Conservation (phyloP, 2,113 vertebrate species). For the Vireo altiloquus region DNA sequence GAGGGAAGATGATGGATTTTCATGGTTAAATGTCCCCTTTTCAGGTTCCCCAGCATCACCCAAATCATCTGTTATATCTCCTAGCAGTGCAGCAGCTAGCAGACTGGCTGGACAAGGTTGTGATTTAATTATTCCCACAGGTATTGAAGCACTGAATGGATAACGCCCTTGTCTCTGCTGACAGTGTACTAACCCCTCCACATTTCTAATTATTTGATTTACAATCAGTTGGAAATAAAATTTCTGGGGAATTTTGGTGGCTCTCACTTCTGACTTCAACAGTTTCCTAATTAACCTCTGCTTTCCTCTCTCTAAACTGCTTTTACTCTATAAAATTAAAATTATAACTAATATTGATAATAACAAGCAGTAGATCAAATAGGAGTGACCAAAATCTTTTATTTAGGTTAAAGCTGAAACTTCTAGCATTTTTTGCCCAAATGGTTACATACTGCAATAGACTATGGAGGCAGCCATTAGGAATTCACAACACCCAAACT, state of each 20-base stretch:
- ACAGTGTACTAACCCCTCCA: conserved; percentile 60
- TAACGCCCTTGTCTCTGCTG: conserved; percentile 59
- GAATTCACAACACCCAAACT: not conserved
- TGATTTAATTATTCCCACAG: conserved; percentile 86
- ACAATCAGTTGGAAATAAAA: conserved; percentile 22
- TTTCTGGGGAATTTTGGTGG: not conserved
- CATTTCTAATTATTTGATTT: conserved; percentile 40
- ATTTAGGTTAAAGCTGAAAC: not conserved
- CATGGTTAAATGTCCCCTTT: conserved; percentile 75
- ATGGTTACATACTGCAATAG: not conserved
- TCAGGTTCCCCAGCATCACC: conserved; percentile 85
- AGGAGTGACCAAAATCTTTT: not conserved
- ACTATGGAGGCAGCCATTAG: not conserved
- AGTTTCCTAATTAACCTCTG: not conserved
- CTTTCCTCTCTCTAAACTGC: conserved; percentile 12
- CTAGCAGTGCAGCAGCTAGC: conserved; percentile 87
- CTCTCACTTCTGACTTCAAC: not conserved
- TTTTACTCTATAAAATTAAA: not conserved
- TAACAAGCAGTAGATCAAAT: not conserved
- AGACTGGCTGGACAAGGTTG: conserved; percentile 86
- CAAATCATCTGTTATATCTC: conserved; percentile 83
- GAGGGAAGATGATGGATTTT: conserved; percentile 51
- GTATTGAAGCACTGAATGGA: conserved; percentile 74
- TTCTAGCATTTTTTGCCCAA: not conserved
- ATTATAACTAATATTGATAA: not conserved